phyloP scores from a whole-genome alignment of 2,797 vertebrate species.

The Natrix natrix region DNA sequence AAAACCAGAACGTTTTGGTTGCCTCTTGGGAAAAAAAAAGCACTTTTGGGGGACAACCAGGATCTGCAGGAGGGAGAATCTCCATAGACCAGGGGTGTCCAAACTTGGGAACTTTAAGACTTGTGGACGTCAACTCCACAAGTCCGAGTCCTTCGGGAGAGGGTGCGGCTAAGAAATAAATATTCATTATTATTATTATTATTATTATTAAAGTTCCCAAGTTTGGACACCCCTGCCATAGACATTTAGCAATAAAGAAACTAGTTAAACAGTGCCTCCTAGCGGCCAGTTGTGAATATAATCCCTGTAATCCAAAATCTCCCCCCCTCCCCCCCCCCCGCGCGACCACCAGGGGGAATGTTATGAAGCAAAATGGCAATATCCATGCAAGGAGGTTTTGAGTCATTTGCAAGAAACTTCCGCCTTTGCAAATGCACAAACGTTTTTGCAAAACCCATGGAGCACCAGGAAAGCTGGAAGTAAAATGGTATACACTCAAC shows the following conservation, averaged over 20 bases:
- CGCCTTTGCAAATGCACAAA: background rate
- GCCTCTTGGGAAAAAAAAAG: too few relatives aligned
- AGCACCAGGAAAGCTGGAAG: background rate
- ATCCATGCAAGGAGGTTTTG: background rate
- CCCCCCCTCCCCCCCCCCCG: accelerated
- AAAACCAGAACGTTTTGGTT: too few relatives aligned
- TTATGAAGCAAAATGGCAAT: background rate
- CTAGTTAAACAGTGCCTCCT: background rate
- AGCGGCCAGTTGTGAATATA: background rate
- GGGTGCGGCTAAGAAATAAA: too few relatives aligned
- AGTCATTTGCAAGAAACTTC: background rate
- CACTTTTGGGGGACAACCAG: too few relatives aligned
- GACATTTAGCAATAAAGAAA: background rate
- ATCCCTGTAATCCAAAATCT: background rate
- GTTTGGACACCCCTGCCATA: too few relatives aligned
- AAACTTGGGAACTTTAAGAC: too few relatives aligned
- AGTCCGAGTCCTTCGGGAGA: too few relatives aligned
- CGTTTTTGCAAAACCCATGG: background rate
- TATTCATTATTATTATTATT: too few relatives aligned
- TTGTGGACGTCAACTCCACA: too few relatives aligned
- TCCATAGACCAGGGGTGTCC: too few relatives aligned
- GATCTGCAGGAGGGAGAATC: too few relatives aligned
- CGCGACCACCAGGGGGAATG: background rate
- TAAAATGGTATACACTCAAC: background rate
- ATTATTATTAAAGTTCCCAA: too few relatives aligned